Evolutionary conservation across 2,888 invertebrate species (phyloP).

Genomic region (Zele albiditarsus): DNA sequence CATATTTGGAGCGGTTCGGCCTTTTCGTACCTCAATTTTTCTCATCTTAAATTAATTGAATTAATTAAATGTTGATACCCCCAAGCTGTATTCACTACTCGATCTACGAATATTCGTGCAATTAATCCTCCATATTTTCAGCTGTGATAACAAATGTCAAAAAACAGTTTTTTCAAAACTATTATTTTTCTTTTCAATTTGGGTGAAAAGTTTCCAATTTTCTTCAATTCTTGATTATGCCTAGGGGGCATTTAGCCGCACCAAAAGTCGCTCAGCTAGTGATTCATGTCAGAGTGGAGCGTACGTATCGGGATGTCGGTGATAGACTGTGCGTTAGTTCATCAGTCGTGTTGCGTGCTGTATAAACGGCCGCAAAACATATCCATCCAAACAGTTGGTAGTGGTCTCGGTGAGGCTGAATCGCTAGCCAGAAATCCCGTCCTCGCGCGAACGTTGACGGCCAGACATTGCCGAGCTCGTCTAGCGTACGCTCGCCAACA

Average conservation of each 20-base stretch:
- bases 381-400: neutral
- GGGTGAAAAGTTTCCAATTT: too few species aligned
- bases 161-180: too few species aligned
- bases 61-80: too few species aligned
- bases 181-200: too few species aligned
- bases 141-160: neutral
- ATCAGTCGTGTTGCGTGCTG: neutral
- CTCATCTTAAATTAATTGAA: too few species aligned
- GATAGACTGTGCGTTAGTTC: neutral
- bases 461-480: conserved; percentile 39
- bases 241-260: conserved; percentile 10
- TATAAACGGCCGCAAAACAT: too few species aligned
- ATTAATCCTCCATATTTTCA: neutral
- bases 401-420: conserved; percentile 33
- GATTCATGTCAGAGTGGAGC: neutral
- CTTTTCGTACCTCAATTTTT: too few species aligned
- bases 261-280: conserved; percentile 2
- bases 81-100: too few species aligned
- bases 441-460: conserved; percentile 20
- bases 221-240: neutral
- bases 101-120: neutral
- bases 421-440: conserved; percentile 31
- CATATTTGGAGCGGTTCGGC: too few species aligned
- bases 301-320: neutral
- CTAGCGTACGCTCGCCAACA: conserved; percentile 41